Percentiles rank a stretch among this genome's conserved stretches.
phyloP scores from a whole-genome alignment of 2,888 invertebrate species.

The Disparrhopalites patrizii region DNA sequence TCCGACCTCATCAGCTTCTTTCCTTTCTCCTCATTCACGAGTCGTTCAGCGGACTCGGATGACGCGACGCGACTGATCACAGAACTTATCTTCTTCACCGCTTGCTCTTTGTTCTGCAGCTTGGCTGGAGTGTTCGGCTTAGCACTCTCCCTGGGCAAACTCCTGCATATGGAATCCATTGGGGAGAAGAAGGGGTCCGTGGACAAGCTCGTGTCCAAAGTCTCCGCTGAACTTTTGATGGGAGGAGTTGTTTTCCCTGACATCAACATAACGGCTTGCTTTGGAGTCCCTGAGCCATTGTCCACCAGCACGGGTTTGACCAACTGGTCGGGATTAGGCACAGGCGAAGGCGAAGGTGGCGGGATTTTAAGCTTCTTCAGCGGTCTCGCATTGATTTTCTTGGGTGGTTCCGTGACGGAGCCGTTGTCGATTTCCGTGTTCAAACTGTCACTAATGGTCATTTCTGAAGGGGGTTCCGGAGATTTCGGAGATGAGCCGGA shows the following conservation, averaged over 20 bases:
- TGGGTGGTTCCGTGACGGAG: conserved; percentile 4
- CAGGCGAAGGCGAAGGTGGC: conserved; percentile 57
- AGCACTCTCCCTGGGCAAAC: background rate
- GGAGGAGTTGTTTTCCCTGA: conserved; percentile 37
- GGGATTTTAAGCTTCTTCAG: conserved; percentile 49
- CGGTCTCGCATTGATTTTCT: background rate
- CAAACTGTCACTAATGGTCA: conserved; percentile 9
- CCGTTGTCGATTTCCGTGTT: conserved; percentile 16
- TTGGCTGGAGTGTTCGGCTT: conserved; percentile 2
- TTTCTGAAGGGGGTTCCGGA: conserved; percentile 19
- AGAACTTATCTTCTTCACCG: conserved; percentile 44
- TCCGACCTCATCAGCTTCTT: conserved; percentile 52
- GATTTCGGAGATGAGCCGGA: no score
- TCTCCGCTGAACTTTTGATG: conserved; percentile 16
- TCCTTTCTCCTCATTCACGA: conserved; percentile 50
- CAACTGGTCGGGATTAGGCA: conserved; percentile 60
- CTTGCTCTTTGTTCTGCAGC: conserved; percentile 39
- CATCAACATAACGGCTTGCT: conserved; percentile 40
- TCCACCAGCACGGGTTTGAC: conserved; percentile 42
- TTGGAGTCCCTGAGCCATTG: conserved; percentile 37
- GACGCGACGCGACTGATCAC: conserved; percentile 43
- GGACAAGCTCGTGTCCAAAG: conserved; percentile 27
- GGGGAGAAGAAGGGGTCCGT: conserved; percentile 25
- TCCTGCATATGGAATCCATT: conserved; percentile 2
- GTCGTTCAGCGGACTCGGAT: conserved; percentile 29